Evolutionary conservation across 1,140 invertebrate species (phyloP).

Genomic region (Bactericera cockerelli): DNA sequence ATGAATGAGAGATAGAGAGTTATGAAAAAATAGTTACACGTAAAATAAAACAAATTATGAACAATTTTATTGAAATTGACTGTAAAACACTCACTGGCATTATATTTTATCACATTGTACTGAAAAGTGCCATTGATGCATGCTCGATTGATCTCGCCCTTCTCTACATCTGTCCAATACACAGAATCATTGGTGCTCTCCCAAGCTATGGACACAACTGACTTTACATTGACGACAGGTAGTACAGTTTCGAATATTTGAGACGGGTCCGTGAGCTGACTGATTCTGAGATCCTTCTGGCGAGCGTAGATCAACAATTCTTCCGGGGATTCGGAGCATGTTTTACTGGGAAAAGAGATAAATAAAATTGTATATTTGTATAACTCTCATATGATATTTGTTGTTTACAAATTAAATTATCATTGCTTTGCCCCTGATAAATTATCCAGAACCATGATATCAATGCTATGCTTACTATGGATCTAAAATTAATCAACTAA

Average conservation of each 20-base stretch:
- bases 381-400: no score
- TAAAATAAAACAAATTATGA: no score
- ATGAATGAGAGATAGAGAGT: conserved; percentile 10
- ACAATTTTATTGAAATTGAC: no score
- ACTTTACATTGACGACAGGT: conserved; percentile 61
- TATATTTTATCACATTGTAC: conserved; percentile 44
- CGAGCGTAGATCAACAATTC: conserved; percentile 65
- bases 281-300: conserved; percentile 60
- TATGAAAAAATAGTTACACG: conserved; percentile 35
- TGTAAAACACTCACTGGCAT: conserved; percentile 27
- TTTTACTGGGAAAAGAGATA: conserved; percentile 33
- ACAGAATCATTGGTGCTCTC: conserved; percentile 61
- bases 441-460: no score
- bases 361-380: no score
- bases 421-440: no score
- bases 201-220: conserved; percentile 69
- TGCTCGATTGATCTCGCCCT: conserved; percentile 62
- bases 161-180: conserved; percentile 76
- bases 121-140: conserved; percentile 60
- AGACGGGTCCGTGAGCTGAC: conserved; percentile 37
- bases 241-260: conserved; percentile 49
- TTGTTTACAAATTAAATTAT: no score
- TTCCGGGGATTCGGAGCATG: conserved; percentile 52
- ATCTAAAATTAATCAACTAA: no score
- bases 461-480: no score